Evolutionary conservation across 2,797 vertebrate genomes (phyloP).

Genomic region (Margarornis squamiger): DNA sequence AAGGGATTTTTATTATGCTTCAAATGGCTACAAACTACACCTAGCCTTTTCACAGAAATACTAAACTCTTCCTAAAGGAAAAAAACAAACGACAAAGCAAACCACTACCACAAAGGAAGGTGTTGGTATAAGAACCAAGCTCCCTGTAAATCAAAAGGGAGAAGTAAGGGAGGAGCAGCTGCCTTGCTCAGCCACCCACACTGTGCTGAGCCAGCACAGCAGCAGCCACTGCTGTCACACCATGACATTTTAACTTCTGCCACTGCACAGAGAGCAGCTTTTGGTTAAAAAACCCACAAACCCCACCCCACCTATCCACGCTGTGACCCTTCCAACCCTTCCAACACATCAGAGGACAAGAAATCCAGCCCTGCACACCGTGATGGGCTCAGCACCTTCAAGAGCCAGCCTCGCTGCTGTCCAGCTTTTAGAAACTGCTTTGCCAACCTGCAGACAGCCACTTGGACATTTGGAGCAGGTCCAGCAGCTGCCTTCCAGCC

Average conservation of each 20-base stretch:
- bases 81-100: background rate
- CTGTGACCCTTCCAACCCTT: background rate
- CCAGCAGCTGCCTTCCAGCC: background rate
- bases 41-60: background rate
- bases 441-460: background rate
- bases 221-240: background rate
- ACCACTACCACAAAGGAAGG: background rate
- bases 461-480: background rate
- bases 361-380: background rate
- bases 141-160: background rate
- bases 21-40: background rate
- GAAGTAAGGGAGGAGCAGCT: background rate
- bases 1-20: background rate
- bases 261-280: background rate
- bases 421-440: background rate
- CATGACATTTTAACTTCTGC: background rate
- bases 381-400: background rate
- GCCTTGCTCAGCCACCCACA: background rate
- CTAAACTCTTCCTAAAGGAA: background rate
- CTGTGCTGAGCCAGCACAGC: background rate
- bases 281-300: background rate
- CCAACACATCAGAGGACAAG: background rate
- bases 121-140: background rate
- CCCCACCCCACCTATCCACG: background rate
- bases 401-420: background rate